phyloP scores from a whole-genome alignment of 1,140 invertebrate species.

The Helicoverpa armigera region DNA sequence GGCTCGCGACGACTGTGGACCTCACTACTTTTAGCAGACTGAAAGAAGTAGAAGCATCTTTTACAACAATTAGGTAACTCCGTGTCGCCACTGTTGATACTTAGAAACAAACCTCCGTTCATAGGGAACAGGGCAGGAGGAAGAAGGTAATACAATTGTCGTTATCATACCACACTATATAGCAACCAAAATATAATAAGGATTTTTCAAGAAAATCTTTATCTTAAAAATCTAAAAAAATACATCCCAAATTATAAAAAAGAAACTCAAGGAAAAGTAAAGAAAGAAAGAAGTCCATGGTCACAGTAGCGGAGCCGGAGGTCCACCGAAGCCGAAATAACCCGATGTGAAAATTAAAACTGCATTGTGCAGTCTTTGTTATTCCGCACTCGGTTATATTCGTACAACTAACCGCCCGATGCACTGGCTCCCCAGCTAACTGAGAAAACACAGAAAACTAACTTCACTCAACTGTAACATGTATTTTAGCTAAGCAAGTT shows the following conservation, averaged over 20 bases:
- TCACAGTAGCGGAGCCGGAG: constrained; percentile 36
- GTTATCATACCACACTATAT: too few species aligned
- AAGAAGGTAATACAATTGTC: too few species aligned
- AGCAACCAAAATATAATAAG: too few species aligned
- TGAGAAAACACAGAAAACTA: background rate
- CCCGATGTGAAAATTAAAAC: constrained; percentile 58
- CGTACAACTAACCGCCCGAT: constrained; percentile 29
- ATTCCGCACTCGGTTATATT: constrained; percentile 35
- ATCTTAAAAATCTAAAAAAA: background rate
- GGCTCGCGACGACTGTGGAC: background rate
- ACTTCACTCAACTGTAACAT: background rate
- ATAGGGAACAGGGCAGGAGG: too few species aligned
- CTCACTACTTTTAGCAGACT: background rate
- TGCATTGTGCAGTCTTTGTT: constrained; percentile 50
- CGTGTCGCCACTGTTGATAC: too few species aligned
- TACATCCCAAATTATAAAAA: background rate
- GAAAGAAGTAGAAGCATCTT: too few species aligned
- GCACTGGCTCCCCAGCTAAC: background rate
- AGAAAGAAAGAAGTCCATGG: constrained; percentile 15
- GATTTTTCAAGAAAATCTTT: too few species aligned
- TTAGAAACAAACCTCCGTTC: too few species aligned
- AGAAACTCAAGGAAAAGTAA: background rate
- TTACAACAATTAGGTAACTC: too few species aligned
- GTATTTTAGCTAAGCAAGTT: too few species aligned
- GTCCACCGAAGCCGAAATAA: constrained; percentile 55